Percentiles rank a stretch among this genome's conserved stretches.
phyloP scores from a whole-genome alignment of 1,140 invertebrate species.

The Drosophila pandora region DNA sequence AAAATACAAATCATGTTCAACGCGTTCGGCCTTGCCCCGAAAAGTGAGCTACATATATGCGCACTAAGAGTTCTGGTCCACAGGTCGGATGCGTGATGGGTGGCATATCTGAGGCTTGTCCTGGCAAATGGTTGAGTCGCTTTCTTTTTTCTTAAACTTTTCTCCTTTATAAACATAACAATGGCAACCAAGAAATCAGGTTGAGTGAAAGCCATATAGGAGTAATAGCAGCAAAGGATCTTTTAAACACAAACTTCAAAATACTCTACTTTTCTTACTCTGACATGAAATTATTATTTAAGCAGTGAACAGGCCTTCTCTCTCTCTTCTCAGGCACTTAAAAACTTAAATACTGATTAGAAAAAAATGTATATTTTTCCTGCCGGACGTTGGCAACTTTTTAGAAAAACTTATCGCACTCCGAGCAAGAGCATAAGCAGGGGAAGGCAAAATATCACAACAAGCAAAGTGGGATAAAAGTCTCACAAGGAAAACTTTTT shows the following conservation, averaged over 20 bases:
- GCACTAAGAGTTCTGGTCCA: conserved; percentile 21
- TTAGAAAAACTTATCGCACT: conserved; percentile 47
- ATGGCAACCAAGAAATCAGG: conserved; percentile 31
- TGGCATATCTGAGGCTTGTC: conserved; percentile 31
- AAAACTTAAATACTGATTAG: conserved; percentile 33
- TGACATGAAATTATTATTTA: neutral
- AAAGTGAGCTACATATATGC: conserved; percentile 32
- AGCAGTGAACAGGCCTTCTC: neutral
- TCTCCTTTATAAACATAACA: conserved; percentile 30
- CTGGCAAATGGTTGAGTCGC: conserved; percentile 34
- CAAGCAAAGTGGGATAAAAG: conserved; percentile 51
- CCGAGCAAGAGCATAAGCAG: conserved; percentile 19
- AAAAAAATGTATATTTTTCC: conserved; percentile 12
- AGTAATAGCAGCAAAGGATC: neutral
- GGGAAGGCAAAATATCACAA: conserved; percentile 38
- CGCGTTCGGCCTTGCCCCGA: conserved; percentile 37
- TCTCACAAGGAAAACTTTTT: conserved; percentile 43
- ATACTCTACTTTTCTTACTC: neutral
- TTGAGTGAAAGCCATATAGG: conserved; percentile 12
- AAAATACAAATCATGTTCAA: conserved; percentile 51
- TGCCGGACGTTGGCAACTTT: conserved; percentile 24
- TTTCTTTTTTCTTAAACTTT: conserved; percentile 12
- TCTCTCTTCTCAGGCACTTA: conserved; percentile 7
- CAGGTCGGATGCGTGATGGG: conserved; percentile 36
- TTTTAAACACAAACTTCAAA: neutral